Percentiles rank a stretch among this genome's conserved stretches.
Conservation (phyloP, 1,140 invertebrate genomes). For the Drosophila ercepeae region DNA sequence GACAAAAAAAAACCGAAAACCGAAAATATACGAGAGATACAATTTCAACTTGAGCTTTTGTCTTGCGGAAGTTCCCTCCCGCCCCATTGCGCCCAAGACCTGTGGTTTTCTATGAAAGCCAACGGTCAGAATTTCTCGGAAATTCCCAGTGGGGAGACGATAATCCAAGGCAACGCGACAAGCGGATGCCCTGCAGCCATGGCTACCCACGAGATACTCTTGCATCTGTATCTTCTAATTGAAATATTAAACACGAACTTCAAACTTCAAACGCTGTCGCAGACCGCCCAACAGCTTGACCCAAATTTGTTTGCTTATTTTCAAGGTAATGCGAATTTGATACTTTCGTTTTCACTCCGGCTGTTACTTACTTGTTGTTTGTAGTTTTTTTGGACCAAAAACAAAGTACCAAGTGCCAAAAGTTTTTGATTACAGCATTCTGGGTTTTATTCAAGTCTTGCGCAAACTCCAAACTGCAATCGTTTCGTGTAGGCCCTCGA, state of each 20-base stretch:
- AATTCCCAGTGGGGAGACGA: conserved; percentile 31
- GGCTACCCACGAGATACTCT: conserved; percentile 16
- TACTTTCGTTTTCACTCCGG: conserved; percentile 62
- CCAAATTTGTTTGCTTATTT: conserved; percentile 65
- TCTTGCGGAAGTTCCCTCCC: conserved; percentile 15
- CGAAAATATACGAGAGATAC: conserved; percentile 32
- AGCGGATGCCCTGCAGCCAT: conserved; percentile 43
- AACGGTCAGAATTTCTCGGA: conserved; percentile 40
- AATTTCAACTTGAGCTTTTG: conserved; percentile 49
- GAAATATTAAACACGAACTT: conserved; percentile 61
- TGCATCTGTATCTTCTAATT: conserved; percentile 64
- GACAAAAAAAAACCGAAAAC: conserved; percentile 3
- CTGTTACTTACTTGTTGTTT: conserved; percentile 18
- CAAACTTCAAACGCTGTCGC: conserved; percentile 52
- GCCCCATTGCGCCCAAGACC: neutral
- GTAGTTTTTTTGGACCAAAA: neutral
- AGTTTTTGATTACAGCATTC: conserved; percentile 65
- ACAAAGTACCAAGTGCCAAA: conserved; percentile 16
- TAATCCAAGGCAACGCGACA: conserved; percentile 36
- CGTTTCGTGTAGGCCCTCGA: conserved; percentile 35
- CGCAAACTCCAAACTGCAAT: conserved; percentile 62
- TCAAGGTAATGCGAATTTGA: conserved; percentile 76
- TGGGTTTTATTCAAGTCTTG: conserved; percentile 63
- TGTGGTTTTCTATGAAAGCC: neutral
- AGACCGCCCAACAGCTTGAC: conserved; percentile 52